Evolutionary conservation across 2,797 vertebrate genomes (phyloP).

Genomic region (Phylloscopus collybita): DNA sequence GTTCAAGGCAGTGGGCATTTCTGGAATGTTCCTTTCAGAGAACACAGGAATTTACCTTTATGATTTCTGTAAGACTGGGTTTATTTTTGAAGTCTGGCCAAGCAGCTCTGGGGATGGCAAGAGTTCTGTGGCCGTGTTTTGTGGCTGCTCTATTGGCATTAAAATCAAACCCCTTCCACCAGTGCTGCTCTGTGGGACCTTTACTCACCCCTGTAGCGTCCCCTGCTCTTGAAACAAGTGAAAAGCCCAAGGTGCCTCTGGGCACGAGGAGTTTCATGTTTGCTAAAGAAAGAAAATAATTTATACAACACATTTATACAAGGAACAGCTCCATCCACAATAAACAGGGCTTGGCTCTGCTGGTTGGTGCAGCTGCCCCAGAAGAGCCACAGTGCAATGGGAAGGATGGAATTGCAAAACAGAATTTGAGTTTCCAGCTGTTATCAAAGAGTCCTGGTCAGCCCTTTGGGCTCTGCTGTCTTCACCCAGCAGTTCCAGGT

Average conservation of each 20-base stretch:
- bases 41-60: not conserved
- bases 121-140: not conserved
- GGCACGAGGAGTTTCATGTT: not conserved
- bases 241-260: not conserved
- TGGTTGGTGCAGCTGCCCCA: not conserved
- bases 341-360: not conserved
- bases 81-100: not conserved
- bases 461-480: not conserved
- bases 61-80: not conserved
- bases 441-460: not conserved
- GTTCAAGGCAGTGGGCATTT: not conserved
- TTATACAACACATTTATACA: not conserved
- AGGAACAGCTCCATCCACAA: not conserved
- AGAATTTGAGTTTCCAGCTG: not conserved
- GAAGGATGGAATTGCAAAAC: not conserved
- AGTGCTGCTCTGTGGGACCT: not conserved
- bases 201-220: not conserved
- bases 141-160: not conserved
- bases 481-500: not conserved
- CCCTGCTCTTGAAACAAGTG: not conserved
- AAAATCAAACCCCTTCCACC: not conserved
- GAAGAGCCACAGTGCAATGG: not conserved
- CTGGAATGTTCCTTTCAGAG: not conserved
- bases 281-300: not conserved
- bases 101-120: not conserved